These are phyloP conservation scores for Calidris pugnax DNA, from an alignment of 2,113 vertebrate genomes.

Conservation along the genomic window DNA sequence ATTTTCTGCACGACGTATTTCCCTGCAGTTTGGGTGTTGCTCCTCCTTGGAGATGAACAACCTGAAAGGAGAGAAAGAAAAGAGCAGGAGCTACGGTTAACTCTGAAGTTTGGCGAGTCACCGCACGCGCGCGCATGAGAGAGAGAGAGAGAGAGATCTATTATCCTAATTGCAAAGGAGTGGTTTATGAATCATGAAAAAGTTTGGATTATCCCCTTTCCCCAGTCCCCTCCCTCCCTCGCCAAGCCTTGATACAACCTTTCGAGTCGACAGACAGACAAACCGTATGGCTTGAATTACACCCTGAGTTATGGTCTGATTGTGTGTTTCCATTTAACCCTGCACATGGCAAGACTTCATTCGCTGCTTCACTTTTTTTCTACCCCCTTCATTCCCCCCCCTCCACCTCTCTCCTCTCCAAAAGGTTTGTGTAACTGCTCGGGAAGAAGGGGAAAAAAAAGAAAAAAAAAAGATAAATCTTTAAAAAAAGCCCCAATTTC, in stretches of 20 bases:
- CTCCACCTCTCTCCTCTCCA: neutral
- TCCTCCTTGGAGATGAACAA: no score
- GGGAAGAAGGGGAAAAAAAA: neutral
- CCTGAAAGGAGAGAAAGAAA: no score
- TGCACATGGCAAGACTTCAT: slow-evolving; percentile 41
- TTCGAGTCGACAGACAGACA: slow-evolving; percentile 41
- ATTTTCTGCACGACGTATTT: no score
- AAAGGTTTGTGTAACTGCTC: neutral
- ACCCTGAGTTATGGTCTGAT: slow-evolving; percentile 24
- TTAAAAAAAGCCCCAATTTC: neutral
- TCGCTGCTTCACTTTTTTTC: neutral
- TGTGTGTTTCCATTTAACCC: slow-evolving; percentile 65
- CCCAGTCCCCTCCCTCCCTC: slow-evolving; percentile 21
- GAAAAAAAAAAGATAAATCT: neutral
- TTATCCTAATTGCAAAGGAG: slow-evolving; percentile 70
- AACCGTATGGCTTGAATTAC: slow-evolving; percentile 74
- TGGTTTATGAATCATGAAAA: slow-evolving; percentile 47
- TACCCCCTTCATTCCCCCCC: neutral
- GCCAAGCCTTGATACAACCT: slow-evolving; percentile 28
- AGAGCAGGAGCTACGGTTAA: no score
- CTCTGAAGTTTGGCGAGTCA: no score
- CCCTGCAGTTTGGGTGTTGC: no score
- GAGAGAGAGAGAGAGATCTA: neutral
- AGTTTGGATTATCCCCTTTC: slow-evolving; percentile 30
- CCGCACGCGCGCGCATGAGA: no score